Percentiles rank a stretch among this genome's conserved stretches.
Evolutionary conservation across 2,113 vertebrate genomes (phyloP).

Genomic region (Thalassoma bifasciatum): DNA sequence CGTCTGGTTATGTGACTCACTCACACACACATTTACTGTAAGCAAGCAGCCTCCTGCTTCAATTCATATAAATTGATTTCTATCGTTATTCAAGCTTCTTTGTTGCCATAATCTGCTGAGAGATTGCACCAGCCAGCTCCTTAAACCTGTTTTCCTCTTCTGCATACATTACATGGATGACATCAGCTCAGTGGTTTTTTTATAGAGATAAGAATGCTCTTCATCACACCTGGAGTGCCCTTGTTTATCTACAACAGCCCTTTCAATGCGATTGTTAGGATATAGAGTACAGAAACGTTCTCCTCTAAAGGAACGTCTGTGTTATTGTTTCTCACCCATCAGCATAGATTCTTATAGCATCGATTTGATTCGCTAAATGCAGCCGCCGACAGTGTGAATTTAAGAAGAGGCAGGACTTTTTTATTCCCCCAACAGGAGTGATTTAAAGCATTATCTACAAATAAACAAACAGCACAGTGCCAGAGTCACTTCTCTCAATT

Average conservation of each 20-base stretch:
- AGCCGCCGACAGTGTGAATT: not conserved
- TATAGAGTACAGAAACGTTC: not conserved
- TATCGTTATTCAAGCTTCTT: slow-evolving; percentile 42
- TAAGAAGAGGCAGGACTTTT: slow-evolving; percentile 19
- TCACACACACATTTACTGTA: slow-evolving; percentile 16
- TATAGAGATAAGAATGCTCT: slow-evolving; percentile 31
- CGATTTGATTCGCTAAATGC: not conserved
- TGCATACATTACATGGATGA: slow-evolving; percentile 58
- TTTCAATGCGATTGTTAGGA: slow-evolving; percentile 2
- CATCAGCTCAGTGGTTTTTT: slow-evolving; percentile 47
- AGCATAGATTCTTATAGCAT: not conserved
- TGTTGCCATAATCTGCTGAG: slow-evolving; percentile 49
- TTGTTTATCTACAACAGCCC: not conserved
- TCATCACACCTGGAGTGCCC: slow-evolving; percentile 12
- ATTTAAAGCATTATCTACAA: slow-evolving; percentile 38
- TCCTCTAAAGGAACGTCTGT: not conserved
- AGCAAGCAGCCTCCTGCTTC: not conserved
- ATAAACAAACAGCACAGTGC: slow-evolving; percentile 38
- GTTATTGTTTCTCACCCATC: not conserved
- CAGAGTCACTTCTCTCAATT: slow-evolving; percentile 38
- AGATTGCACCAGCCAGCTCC: slow-evolving; percentile 57
- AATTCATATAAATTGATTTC: slow-evolving; percentile 33
- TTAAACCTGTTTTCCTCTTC: slow-evolving; percentile 51
- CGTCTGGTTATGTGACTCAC: slow-evolving; percentile 3
- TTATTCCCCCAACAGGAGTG: slow-evolving; percentile 6